These are phyloP conservation scores for Diplosoma virens DNA, from an alignment of 23 tunicate genomes.

Conservation along the genomic window DNA sequence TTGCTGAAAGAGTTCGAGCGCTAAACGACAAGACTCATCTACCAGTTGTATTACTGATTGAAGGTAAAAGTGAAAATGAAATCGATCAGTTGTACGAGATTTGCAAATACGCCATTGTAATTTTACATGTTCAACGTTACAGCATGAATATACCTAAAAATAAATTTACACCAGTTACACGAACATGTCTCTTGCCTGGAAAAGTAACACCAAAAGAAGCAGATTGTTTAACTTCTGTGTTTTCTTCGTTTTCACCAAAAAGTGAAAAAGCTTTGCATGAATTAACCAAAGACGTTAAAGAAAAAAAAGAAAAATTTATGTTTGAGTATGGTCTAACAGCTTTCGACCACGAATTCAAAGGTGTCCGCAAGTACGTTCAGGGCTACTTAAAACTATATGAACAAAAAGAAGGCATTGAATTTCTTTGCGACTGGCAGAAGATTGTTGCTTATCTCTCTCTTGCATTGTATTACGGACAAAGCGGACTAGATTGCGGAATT, in stretches of 20 bases:
- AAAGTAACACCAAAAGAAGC: slow-evolving; percentile 22
- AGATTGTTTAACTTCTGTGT: neutral
- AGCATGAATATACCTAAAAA: neutral
- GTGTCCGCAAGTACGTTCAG: slow-evolving; percentile 43
- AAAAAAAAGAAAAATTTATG: neutral
- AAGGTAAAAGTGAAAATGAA: slow-evolving; percentile 48
- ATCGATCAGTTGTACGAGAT: slow-evolving; percentile 32
- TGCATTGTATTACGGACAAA: slow-evolving; percentile 47
- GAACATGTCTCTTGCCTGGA: neutral
- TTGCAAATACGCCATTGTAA: slow-evolving; percentile 40
- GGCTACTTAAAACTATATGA: slow-evolving; percentile 26
- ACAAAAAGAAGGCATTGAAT: too few species aligned
- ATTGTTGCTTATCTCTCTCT: slow-evolving; percentile 48
- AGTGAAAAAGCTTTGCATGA: neutral
- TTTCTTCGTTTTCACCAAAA: slow-evolving; percentile 14
- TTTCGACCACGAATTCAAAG: slow-evolving; percentile 48
- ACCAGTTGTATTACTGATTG: slow-evolving; percentile 53
- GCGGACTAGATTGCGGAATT: slow-evolving; percentile 5
- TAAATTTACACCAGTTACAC: neutral
- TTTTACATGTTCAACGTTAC: slow-evolving; percentile 58
- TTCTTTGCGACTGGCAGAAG: slow-evolving; percentile 13
- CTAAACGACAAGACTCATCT: slow-evolving; percentile 34
- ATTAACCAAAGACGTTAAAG: neutral
- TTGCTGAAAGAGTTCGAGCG: slow-evolving; percentile 27
- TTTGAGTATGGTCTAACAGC: slow-evolving; percentile 67